Base-by-base conservation (phyloP, 2,113 vertebrate species). In the Phocoena phocoena region DNA sequence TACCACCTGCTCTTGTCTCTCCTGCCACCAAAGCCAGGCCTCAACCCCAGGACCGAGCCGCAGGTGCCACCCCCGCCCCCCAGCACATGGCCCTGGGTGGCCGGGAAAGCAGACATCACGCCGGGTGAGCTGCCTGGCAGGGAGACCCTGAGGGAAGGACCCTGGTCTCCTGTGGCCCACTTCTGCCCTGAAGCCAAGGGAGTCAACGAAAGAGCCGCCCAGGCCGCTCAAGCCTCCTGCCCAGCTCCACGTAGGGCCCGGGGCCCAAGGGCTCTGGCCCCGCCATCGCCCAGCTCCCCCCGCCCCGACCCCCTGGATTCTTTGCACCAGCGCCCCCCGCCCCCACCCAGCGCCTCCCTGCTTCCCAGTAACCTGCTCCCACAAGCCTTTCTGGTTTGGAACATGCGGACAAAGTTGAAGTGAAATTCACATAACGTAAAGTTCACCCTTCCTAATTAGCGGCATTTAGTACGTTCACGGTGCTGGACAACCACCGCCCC, bases 231-330 rank as follows among this genome's bases (percentile, higher is more conserved):
- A 11, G 10, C 36, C 36, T 38, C 33, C 5, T 18, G 41, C 8
- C 8, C 1, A 0, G 36, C 53, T 25, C 8, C 38, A 17, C 13
- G 1, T 31, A 0, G 14, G 53, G 28, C 15, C 67, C 2, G 0
- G 8, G 47, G 50, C 63, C n/a, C 47, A 26, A 3, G 6, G 8
- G 41, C 6, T 28, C 14, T 4, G 1, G 71, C 18, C 28, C 33
- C 28, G 9, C 62, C 0, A 10, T 55, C n/a, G 23, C n/a, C 47
- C 0, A 53, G 2, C 31, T 1, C 41, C 62, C 2, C 17, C 82
- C 4, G 0, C 14, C 7, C 2, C 1, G 9, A 15, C 6, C 1
- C 17, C 23, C 2, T 0, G 58, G 4, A 36, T 20, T 26, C 58
- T 36, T 41, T 36, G 58, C 41, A 25, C 12, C 58, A n/a, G 87